phyloP scores from a whole-genome alignment of 1,140 invertebrate genomes.

The Sitodiplosis mosellana region DNA sequence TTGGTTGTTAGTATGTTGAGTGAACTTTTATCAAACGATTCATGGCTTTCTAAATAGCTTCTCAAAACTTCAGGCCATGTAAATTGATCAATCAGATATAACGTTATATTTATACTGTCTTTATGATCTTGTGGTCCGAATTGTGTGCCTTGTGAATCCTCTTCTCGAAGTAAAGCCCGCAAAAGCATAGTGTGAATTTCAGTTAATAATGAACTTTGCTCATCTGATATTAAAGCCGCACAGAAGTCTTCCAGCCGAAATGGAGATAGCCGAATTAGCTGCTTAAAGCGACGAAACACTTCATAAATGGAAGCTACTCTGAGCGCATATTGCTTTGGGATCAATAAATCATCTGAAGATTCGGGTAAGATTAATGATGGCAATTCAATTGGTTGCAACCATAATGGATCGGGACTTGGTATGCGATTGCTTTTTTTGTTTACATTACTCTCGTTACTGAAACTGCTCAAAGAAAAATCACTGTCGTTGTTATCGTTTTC shows the following conservation, averaged over 20 bases:
- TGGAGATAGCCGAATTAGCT: conserved; percentile 74
- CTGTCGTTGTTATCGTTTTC: conserved; percentile 53
- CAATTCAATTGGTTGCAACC: conserved; percentile 64
- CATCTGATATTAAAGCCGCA: conserved; percentile 74
- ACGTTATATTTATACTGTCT: conserved; percentile 83
- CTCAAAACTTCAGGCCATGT: conserved; percentile 88
- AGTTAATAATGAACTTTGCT: conserved; percentile 73
- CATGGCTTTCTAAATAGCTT: conserved; percentile 77
- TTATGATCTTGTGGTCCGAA: conserved; percentile 92
- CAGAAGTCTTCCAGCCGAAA: conserved; percentile 94
- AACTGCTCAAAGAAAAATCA: conserved; percentile 66
- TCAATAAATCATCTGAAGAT: conserved; percentile 76
- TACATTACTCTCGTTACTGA: conserved; percentile 42
- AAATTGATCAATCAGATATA: conserved; percentile 82
- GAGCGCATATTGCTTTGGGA: conserved; percentile 61
- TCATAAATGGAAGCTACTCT: conserved; percentile 77
- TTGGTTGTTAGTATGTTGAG: conserved; percentile 46
- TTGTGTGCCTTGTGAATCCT: conserved; percentile 85
- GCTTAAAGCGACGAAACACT: conserved; percentile 78
- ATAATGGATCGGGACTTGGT: conserved; percentile 70
- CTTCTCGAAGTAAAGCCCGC: conserved; percentile 79
- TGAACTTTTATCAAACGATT: conserved; percentile 52
- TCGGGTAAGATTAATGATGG: conserved; percentile 60
- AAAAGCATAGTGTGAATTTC: conserved; percentile 87
- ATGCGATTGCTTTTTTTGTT: conserved; percentile 33